These are phyloP conservation scores for Neolamprologus toae DNA, from an alignment of 2,113 vertebrate genomes.

Conservation along the genomic window DNA sequence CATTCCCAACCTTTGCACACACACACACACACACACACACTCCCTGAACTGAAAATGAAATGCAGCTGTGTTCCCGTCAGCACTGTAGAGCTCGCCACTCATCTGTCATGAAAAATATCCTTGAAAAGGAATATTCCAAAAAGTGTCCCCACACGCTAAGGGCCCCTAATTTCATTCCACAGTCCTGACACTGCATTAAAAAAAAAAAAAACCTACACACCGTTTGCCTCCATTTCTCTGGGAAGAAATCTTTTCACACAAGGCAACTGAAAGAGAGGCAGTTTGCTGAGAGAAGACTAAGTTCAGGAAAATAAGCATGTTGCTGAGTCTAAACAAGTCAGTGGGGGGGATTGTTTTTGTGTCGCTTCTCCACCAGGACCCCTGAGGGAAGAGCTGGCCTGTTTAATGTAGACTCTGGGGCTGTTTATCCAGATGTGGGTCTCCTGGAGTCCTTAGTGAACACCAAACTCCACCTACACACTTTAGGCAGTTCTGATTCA, in stretches of 20 bases:
- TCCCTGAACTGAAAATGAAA: slow-evolving; percentile 61
- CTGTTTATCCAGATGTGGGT: slow-evolving; percentile 88
- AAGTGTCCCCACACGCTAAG: neutral
- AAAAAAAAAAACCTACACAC: too few relatives aligned
- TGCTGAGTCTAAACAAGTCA: slow-evolving; percentile 44
- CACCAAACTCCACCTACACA: slow-evolving; percentile 5
- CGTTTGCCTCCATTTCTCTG: neutral
- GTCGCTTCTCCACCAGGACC: slow-evolving; percentile 63
- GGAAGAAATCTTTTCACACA: neutral
- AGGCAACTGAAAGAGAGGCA: neutral
- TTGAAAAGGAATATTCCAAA: slow-evolving; percentile 20
- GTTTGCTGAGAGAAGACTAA: slow-evolving; percentile 30
- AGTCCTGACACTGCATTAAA: neutral
- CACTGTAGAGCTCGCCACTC: slow-evolving; percentile 23
- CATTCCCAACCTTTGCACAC: neutral
- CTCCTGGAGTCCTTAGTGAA: slow-evolving; percentile 25
- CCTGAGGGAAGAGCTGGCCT: slow-evolving; percentile 67
- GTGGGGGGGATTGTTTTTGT: slow-evolving; percentile 48
- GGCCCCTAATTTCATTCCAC: neutral
- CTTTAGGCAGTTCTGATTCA: neutral
- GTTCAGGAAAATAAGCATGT: slow-evolving; percentile 46
- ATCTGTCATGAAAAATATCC: slow-evolving; percentile 42
- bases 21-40: slow-evolving; percentile 10
- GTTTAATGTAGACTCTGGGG: slow-evolving; percentile 77
- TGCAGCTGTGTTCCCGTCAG: slow-evolving; percentile 63